Percentiles rank a stretch among this genome's conserved stretches.
Conservation (phyloP, 2,797 vertebrate species). For the Lagorchestes hirsutus region DNA sequence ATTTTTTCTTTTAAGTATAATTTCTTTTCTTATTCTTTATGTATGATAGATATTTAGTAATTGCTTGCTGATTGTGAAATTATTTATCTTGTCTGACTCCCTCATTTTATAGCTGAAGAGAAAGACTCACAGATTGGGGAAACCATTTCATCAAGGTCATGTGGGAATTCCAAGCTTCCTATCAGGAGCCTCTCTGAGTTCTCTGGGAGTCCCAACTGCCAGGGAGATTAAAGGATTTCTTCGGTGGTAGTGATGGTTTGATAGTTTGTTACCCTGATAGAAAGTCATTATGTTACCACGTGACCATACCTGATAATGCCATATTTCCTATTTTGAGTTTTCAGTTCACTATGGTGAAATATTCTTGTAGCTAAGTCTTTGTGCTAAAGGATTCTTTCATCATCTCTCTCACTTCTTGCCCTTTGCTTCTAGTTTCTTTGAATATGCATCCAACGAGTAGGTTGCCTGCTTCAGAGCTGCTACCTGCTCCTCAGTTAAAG, state of each 20-base stretch:
- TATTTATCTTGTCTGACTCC: neutral
- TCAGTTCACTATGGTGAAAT: neutral
- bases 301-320: neutral
- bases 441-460: too few species aligned
- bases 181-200: neutral
- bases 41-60: neutral
- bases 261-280: neutral
- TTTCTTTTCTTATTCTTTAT: neutral
- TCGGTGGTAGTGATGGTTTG: neutral
- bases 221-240: neutral
- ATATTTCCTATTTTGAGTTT: neutral
- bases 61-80: neutral
- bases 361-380: too few species aligned
- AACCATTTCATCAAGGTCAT: neutral
- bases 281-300: neutral
- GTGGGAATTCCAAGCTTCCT: neutral
- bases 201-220: neutral
- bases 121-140: neutral
- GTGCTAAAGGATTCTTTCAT: too few species aligned
- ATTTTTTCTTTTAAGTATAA: neutral
- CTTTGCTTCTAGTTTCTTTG: too few species aligned
- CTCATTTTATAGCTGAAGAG: neutral
- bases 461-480: too few species aligned
- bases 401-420: too few species aligned
- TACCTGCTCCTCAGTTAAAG: too few species aligned